Percentiles rank a stretch among this genome's conserved stretches.
phyloP scores from a whole-genome alignment of 2,113 vertebrate species.

The Cyphomyrus discorhynchus region DNA sequence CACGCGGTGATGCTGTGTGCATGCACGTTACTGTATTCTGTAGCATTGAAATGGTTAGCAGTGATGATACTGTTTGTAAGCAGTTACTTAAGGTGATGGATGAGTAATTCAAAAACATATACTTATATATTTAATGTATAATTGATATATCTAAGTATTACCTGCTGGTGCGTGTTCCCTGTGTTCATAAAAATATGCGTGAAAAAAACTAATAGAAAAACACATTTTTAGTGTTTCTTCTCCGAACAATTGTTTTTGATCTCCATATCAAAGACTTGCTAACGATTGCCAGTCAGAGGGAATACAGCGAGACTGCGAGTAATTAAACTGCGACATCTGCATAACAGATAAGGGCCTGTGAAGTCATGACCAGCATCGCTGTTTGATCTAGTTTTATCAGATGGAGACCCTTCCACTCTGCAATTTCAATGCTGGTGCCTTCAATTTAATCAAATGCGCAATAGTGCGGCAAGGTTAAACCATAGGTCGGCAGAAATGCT shows the following conservation, averaged over 20 bases:
- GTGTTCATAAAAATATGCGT: neutral
- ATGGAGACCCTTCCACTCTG: neutral
- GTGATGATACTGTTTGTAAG: neutral
- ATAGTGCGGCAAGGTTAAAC: neutral
- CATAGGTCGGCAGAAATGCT: neutral
- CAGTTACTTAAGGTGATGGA: neutral
- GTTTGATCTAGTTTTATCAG: neutral
- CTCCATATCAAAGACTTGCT: neutral
- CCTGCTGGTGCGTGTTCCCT: neutral
- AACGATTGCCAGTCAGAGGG: neutral
- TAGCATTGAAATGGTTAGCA: neutral
- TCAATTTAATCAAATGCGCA: neutral
- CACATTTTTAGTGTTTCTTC: neutral
- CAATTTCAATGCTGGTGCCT: neutral
- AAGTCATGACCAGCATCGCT: neutral
- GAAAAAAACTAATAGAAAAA: neutral
- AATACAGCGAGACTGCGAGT: constrained; percentile 16
- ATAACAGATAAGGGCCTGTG: neutral
- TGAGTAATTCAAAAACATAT: neutral
- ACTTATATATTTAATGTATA: neutral
- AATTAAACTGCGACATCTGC: neutral
- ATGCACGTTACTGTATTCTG: neutral
- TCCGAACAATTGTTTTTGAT: neutral
- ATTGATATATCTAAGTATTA: neutral
- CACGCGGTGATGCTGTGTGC: neutral